Base-by-base conservation (phyloP, 2,888 invertebrate genomes). In the Acrobasis repandana region DNA sequence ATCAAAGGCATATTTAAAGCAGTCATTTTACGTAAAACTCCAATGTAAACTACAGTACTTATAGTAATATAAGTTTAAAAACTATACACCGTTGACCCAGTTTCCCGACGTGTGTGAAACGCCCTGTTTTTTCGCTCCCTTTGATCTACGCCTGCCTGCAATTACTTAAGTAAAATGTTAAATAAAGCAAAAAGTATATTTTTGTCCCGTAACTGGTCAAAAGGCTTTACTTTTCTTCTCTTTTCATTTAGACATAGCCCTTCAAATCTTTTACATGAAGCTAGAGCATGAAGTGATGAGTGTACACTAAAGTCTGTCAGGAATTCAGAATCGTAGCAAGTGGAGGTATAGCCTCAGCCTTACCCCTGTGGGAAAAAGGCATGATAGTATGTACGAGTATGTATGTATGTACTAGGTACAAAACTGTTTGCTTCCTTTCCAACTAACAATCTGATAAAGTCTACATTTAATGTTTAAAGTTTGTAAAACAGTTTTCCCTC, bases 161-260 rank as follows among this genome's bases (percentile, higher is more conserved):
- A 58, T 58, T 58, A 58, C 58, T 34, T 58, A 58, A 46, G 47
- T 57, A 18, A 49, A 58, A 58, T 49, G 33, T 34, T 58, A 57
- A 38, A 36, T 54, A 54, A 54, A 38, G 54, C 38, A 38, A 18
- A 54, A 52, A 38, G 16, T 38, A 51, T 51, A 34, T 54, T 54
- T 50, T 54, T 38, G 38, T 52, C 34, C 34, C 33, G 34, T 10
- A 11, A 4, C 34, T 9, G 15, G 34, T 34, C 16, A 52, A 50
- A 50, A 33, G 51, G 15, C 16, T 52, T 15, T 34, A 14, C 43
- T 34, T 18, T 20, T 28, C 28, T 5, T 50, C 8, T 28, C 10
- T 28, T 4, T 50, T 50, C n/a, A 28, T 28, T 28, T 5, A 28
- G 6, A 28, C 28, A 28, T 28, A 28, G 28, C 8, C 6, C 28